Conservation (phyloP, 2,113 vertebrate species). For the Tiliqua scincoides region DNA sequence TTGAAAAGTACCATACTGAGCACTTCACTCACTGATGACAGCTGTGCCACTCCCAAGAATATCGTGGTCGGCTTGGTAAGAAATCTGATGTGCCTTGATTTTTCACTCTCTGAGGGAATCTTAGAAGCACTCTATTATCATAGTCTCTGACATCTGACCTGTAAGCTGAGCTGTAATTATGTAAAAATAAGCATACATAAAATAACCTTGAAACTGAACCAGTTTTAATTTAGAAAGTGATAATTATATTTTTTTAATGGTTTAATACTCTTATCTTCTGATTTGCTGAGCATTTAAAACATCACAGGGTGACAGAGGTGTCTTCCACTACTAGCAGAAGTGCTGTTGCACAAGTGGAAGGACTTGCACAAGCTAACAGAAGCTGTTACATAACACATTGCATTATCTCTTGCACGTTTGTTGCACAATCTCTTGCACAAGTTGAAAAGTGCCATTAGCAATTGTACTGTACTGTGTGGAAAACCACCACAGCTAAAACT, state of each 20-base stretch:
- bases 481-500: too few relatives aligned
- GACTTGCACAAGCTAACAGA: too few relatives aligned
- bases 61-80: slow-evolving; percentile 90
- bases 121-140: slow-evolving; percentile 89
- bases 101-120: slow-evolving; percentile 96
- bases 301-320: too few relatives aligned
- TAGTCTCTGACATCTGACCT: slow-evolving; percentile 84
- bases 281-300: neutral
- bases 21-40: slow-evolving; percentile 91
- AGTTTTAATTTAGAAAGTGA: neutral
- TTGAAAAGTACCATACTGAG: slow-evolving; percentile 32
- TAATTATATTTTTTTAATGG: neutral
- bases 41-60: slow-evolving; percentile 98
- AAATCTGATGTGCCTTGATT: slow-evolving; percentile 97
- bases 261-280: neutral
- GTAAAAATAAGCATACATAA: neutral
- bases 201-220: neutral
- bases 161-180: slow-evolving; percentile 82
- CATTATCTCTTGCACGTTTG: too few relatives aligned
- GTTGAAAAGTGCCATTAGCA: too few relatives aligned
- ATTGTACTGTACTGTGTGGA: too few relatives aligned
- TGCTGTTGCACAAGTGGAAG: too few relatives aligned
- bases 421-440: too few relatives aligned
- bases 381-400: too few relatives aligned
- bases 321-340: too few relatives aligned